Base-by-base conservation (phyloP, 2,113 vertebrate species). In the Arvicanthis niloticus region DNA sequence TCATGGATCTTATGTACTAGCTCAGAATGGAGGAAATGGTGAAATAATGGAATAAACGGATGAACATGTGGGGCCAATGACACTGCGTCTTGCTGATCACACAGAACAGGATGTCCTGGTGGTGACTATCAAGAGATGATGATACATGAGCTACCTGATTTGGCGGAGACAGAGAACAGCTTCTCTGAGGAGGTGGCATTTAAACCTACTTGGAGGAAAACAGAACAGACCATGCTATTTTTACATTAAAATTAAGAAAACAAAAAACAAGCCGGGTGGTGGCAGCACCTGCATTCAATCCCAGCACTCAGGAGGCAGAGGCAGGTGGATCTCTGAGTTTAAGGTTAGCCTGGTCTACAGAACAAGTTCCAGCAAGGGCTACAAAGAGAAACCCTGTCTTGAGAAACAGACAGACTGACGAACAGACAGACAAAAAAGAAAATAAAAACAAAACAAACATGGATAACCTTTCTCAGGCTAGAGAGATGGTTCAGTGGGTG, bases 241-340 rank as follows among this genome's bases (percentile, higher is more conserved):
- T 95, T 56, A 91, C 95, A 68, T 89, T 70, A 91, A 42, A 94
- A 90, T 88, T 62, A 53, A 82, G 56, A 70, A 86, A 84, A 91
- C 13, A 40, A 75, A 42, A 42, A 24, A 42, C 21, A 75, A 40
- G 17, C 19, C 4, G 19, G 70, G n/a, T 6, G 17, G 19, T 72
- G 37, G 37, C 1, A 3, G 72, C n/a, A 11, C 72, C 19, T 21
- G 19, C 0, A 3, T 4, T 73, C 70, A 73, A 4, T 40, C n/a
- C 72, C 72, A 73, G 72, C 72, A 40, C 19, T 73, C 17, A 10
- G 72, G n/a, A 73, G n/a, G 72, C 72, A 73, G 72, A 73, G 72
- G n/a, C n/a, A 40, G 72, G 72, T 22, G 8, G 19, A 40, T 73
- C n/a, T 42, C n/a, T 40, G 72, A 73, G 72, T 40, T 73, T 40